Percentiles rank a stretch among this genome's conserved stretches.
phyloP scores from a whole-genome alignment of 2,888 invertebrate species.

The Cantharis rustica region DNA sequence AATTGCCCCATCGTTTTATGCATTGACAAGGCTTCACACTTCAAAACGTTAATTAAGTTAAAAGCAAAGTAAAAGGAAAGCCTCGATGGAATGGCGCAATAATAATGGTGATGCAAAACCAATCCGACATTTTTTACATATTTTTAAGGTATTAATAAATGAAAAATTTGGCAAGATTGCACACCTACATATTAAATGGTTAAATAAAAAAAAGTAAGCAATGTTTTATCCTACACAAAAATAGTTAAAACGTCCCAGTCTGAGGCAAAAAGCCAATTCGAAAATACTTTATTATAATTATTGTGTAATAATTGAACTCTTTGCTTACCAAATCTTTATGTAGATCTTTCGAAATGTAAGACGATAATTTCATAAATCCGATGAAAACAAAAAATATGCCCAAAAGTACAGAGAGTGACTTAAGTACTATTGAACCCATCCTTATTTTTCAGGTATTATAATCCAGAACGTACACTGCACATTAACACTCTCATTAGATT shows the following conservation, averaged over 20 bases:
- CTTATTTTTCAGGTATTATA: neutral
- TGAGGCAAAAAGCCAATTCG: slow-evolving; percentile 52
- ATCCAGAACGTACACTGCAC: slow-evolving; percentile 7
- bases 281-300: slow-evolving; percentile 41
- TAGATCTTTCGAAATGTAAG: slow-evolving; percentile 89
- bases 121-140: neutral
- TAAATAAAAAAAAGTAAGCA: neutral
- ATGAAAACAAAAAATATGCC: slow-evolving; percentile 96
- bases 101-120: neutral
- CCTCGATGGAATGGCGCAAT: neutral
- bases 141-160: neutral
- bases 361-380: slow-evolving; percentile 90
- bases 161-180: neutral
- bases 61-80: neutral
- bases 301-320: slow-evolving; percentile 39
- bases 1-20: neutral
- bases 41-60: neutral
- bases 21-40: neutral
- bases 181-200: neutral
- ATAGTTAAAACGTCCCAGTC: slow-evolving; percentile 46
- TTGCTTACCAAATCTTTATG: slow-evolving; percentile 92
- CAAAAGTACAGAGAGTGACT: slow-evolving; percentile 87
- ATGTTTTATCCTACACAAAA: slow-evolving; percentile 21
- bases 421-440: slow-evolving; percentile 80
- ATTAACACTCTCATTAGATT: slow-evolving; percentile 19